A percentile compares a stretch with the other conserved stretches of the same genome.
phyloP scores from a whole-genome alignment of 2,888 invertebrate species.

The Rotaria magnacalcarata region DNA sequence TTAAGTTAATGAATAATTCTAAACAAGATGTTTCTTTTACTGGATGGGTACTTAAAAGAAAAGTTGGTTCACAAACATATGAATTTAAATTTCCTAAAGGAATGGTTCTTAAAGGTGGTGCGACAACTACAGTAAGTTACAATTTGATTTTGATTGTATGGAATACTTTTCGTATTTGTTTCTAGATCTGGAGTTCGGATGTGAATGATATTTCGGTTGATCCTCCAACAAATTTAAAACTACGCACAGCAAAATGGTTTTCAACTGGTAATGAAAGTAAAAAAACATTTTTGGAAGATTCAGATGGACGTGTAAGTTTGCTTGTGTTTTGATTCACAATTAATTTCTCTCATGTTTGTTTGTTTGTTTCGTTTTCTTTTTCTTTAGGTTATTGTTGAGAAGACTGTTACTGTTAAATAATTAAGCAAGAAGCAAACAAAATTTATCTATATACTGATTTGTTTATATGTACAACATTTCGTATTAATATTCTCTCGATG shows the following conservation, averaged over 20 bases:
- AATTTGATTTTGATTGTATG: too few species aligned
- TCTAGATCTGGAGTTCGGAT: neutral
- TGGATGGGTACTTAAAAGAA: conserved; percentile 8
- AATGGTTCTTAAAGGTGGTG: conserved; percentile 11
- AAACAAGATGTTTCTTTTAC: neutral
- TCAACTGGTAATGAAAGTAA: neutral
- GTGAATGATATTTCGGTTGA: conserved; percentile 8
- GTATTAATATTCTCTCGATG: conserved; percentile 23
- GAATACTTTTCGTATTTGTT: neutral
- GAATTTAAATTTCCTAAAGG: conserved; percentile 27
- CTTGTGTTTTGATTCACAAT: neutral
- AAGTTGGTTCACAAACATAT: conserved; percentile 14
- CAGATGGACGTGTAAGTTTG: neutral
- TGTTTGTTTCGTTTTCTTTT: neutral
- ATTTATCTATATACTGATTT: neutral
- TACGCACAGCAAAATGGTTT: conserved; percentile 24
- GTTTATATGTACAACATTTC: neutral
- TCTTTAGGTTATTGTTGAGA: conserved; percentile 14
- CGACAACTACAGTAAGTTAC: neutral
- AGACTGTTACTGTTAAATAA: neutral
- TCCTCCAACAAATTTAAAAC: conserved; percentile 23
- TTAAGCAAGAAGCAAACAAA: neutral
- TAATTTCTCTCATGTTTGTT: neutral
- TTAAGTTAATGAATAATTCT: neutral
- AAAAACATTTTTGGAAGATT: conserved; percentile 29